Base-by-base conservation (phyloP, 2,888 invertebrate genomes). In the Leptopilina syphax region DNA sequence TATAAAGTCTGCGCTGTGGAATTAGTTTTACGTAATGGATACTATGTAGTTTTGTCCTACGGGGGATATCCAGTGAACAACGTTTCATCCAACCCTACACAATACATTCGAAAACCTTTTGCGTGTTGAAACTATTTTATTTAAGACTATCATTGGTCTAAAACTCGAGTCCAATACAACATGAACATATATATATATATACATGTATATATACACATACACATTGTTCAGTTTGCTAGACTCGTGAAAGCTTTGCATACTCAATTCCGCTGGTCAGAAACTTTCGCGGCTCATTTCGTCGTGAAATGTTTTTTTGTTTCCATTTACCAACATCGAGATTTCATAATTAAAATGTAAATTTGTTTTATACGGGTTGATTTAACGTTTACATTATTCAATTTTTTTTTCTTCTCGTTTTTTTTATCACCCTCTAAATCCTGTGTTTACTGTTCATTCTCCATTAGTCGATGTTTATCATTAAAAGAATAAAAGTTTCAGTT, bases 21-120 rank as follows among this genome's bases (percentile, higher is more conserved):
- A 82, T 82, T 82, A 82, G 80, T 80, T 82, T 80, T 79, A 79
- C 78, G 65, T 82, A 80, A 82, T 78, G 76, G 65, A 66, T 76
- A 76, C 63, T 77, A 50, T 50, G 50, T 50, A 78, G 65, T 77
- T 63, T 77, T 54, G 77, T 73, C 77, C 57, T 67, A 57, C 79
- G 65, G 78, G 80, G 73, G 78, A 68, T 70, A 70, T 70, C 50
- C 47, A 7, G 50, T 27, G 70, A 70, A 70, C 70, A 70, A 70
- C 54, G 70, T 70, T 47, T 50, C 70, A 70, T 70, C 50, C 54
- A 12, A 70, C 54, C 70, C 27, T 4, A 70, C 54, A 54, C 27
- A 24, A 54, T 70, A 70, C 54, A 70, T 47, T 50, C 70, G 27
- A 50, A 70, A 70, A 70, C 70, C 54, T 70, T 50, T 54, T 9